Percentiles rank a stretch among this genome's conserved stretches.
Evolutionary conservation across 2,797 vertebrate genomes (phyloP).

Genomic region (Ptychobarbus kaznakovi): DNA sequence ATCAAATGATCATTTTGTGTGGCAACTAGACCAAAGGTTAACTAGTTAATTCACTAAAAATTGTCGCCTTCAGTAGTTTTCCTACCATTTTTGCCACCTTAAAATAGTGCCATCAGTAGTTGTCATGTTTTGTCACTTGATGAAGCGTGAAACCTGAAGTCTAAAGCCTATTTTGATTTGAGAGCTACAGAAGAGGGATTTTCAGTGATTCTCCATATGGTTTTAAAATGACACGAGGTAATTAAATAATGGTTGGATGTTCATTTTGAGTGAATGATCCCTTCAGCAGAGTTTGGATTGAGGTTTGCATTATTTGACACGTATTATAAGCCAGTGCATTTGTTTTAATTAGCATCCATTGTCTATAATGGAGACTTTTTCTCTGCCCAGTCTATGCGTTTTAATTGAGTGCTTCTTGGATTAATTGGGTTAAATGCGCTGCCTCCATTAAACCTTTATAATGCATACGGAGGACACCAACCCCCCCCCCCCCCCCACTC

Average conservation of each 20-base stretch:
- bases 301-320: slow-evolving; percentile 10
- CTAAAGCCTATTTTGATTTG: neutral
- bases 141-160: neutral
- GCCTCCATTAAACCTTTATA: slow-evolving; percentile 65
- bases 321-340: slow-evolving; percentile 13
- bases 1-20: neutral
- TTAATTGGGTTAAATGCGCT: slow-evolving; percentile 66
- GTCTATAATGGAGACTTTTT: slow-evolving; percentile 27
- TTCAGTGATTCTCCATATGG: neutral
- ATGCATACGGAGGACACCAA: slow-evolving; percentile 57
- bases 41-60: neutral
- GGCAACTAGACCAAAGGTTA: neutral
- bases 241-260: slow-evolving; percentile 4
- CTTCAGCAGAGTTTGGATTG: slow-evolving; percentile 9
- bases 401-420: slow-evolving; percentile 53
- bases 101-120: neutral
- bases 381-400: slow-evolving; percentile 30
- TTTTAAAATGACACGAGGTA: neutral
- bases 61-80: neutral
- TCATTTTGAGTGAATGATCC: neutral
- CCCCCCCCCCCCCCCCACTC: too few species aligned
- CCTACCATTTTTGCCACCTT: neutral
- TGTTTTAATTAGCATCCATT: slow-evolving; percentile 31
- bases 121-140: slow-evolving; percentile 2
- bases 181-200: neutral